Conservation (phyloP, 2,113 vertebrate species). For the Boulengeromyrus knoepffleri region DNA sequence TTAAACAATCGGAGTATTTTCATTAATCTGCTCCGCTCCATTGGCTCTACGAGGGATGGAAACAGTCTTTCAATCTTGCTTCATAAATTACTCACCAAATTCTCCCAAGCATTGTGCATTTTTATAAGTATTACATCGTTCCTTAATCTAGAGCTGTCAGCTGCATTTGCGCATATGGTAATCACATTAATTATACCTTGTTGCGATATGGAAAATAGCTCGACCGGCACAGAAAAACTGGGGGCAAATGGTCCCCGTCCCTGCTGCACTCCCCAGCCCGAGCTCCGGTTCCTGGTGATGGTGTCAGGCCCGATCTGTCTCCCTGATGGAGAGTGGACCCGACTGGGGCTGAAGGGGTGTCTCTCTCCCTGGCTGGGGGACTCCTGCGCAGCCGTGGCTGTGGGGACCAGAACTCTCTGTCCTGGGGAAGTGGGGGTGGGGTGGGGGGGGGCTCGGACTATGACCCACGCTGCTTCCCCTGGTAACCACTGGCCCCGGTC, state of each 20-base stretch:
- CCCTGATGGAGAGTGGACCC: conserved; percentile 63
- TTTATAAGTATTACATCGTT: conserved; percentile 22
- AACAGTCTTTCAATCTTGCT: conserved; percentile 12
- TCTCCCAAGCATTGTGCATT: conserved; percentile 17
- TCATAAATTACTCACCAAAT: conserved; percentile 9
- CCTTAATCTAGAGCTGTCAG: conserved; percentile 60
- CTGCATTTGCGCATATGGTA: conserved; percentile 65
- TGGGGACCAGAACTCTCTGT: conserved; percentile 17
- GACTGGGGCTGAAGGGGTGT: conserved; percentile 61
- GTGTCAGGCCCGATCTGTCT: conserved; percentile 68
- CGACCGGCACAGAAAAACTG: conserved; percentile 58
- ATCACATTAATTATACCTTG: conserved; percentile 69
- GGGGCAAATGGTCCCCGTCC: conserved; percentile 53
- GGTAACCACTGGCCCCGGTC: conserved; percentile 22
- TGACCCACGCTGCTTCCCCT: background rate
- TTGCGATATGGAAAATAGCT: conserved; percentile 50
- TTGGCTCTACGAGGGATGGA: conserved; percentile 12
- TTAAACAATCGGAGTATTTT: conserved; percentile 15
- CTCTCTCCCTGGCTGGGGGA: conserved; percentile 57
- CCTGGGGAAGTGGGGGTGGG: conserved; percentile 43
- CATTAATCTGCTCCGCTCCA: conserved; percentile 11
- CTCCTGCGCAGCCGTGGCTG: conserved; percentile 36
- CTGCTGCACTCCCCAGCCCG: conserved; percentile 47
- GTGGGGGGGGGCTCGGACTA: background rate
- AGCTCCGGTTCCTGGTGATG: conserved; percentile 59